Conservation (phyloP, 2,888 invertebrate species). For the Eilema depressum region DNA sequence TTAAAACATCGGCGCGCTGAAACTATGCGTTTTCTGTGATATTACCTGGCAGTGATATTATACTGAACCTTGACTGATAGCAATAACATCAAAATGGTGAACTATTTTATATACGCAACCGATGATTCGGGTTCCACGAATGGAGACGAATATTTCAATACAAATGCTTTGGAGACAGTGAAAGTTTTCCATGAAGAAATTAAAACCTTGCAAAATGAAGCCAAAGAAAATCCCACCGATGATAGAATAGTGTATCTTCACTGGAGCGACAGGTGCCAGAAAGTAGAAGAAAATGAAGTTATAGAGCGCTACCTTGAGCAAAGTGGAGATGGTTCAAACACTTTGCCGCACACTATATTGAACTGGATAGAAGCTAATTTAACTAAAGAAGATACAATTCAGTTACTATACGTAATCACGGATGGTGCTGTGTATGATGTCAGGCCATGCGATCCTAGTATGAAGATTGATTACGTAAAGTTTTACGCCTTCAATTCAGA, state of each 20-base stretch:
- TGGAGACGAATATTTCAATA: slow-evolving; percentile 1
- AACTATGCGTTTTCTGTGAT: neutral
- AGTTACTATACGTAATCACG: slow-evolving; percentile 9
- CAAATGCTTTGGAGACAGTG: slow-evolving; percentile 6
- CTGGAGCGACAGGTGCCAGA: neutral
- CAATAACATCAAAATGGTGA: slow-evolving; percentile 20
- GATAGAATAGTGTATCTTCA: slow-evolving; percentile 11
- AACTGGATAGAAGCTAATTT: slow-evolving; percentile 6
- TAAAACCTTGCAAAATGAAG: neutral
- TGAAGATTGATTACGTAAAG: slow-evolving; percentile 5
- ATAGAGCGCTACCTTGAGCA: neutral
- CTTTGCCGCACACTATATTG: slow-evolving; percentile 7
- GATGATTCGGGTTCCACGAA: slow-evolving; percentile 5
- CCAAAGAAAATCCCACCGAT: neutral
- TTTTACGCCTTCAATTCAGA: slow-evolving; percentile 5
- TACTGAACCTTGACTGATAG: neutral
- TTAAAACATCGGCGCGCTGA: too few species aligned
- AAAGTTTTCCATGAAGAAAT: slow-evolving; percentile 3
- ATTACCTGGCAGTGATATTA: neutral
- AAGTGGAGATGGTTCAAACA: neutral
- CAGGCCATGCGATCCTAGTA: neutral
- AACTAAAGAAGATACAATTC: slow-evolving; percentile 6
- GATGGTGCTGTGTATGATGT: neutral
- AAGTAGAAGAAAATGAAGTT: neutral
- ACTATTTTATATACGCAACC: slow-evolving; percentile 12